These are phyloP conservation scores for Siderastrea radians DNA, from an alignment of 92 coral and sea anemone species.

Conservation along the genomic window DNA sequence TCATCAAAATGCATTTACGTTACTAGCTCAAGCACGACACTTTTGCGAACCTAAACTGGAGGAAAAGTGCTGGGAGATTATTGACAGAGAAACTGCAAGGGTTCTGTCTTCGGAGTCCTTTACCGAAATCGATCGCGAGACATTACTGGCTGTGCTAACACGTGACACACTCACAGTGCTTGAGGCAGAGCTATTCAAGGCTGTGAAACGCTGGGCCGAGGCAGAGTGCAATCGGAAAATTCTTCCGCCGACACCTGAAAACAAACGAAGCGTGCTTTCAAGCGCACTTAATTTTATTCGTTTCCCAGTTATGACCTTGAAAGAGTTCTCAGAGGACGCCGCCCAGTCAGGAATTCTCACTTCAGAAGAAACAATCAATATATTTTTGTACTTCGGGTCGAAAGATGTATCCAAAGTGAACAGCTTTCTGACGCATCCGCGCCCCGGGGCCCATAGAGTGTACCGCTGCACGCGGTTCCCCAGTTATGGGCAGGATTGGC, in stretches of 20 bases:
- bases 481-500: slow-evolving; percentile 78
- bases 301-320: slow-evolving; percentile 86
- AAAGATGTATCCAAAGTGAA: slow-evolving; percentile 82
- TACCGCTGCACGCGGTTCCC: slow-evolving; percentile 81
- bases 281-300: slow-evolving; percentile 81
- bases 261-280: slow-evolving; percentile 81
- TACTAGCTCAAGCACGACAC: slow-evolving; percentile 85
- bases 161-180: slow-evolving; percentile 83
- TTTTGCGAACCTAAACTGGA: slow-evolving; percentile 85
- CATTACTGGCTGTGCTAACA: slow-evolving; percentile 80
- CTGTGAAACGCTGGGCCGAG: slow-evolving; percentile 86
- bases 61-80: slow-evolving; percentile 88
- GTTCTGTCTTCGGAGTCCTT: slow-evolving; percentile 84
- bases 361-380: slow-evolving; percentile 81
- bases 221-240: slow-evolving; percentile 76
- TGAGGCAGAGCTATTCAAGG: slow-evolving; percentile 85
- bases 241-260: slow-evolving; percentile 75
- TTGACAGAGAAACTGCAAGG: slow-evolving; percentile 83
- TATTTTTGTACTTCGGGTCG: slow-evolving; percentile 85
- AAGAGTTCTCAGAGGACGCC: slow-evolving; percentile 88
- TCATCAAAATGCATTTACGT: slow-evolving; percentile 84
- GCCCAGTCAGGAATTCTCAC: slow-evolving; percentile 87
- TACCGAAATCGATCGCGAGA: slow-evolving; percentile 73
- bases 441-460: slow-evolving; percentile 80
- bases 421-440: slow-evolving; percentile 71